Base-by-base conservation (phyloP, 2,888 invertebrate species). In the Baccha elongata region DNA sequence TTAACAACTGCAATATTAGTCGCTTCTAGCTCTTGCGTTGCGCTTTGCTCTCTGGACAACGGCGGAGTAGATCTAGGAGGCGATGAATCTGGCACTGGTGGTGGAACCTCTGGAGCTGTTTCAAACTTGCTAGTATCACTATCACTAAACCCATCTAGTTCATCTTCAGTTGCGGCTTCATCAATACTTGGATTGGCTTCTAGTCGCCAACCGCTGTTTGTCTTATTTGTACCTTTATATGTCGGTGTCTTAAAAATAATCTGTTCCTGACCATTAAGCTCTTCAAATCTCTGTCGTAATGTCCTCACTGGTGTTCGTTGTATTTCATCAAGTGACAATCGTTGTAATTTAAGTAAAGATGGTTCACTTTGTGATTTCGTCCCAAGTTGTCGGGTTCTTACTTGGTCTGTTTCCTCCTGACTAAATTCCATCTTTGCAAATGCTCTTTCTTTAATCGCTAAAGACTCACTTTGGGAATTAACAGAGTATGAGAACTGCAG, bases 151-250 rank as follows among this genome's bases (percentile, higher is more conserved):
- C 87, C 87, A 37, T 90, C 90, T 7, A 89, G 88, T 55, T 90
- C 90, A 84, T 90, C 90, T 69, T 90, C 90, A 4, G 90, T 89
- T 10, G 87, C 89, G 71, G 87, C 88, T 74, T 90, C 90, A 64
- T 87, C 86, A 7, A 89, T 89, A 81, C 88, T 88, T 3, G 74
- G 72, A 8, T 73, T 64, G 29, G 35, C 48, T 2, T 78, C 73
- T 0, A 42, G n/a, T 4, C 72, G 78, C 55, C 64, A 78, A 1
- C 46, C 75, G 26, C 26, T 50, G 0, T 62, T 11, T 3, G 68
- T 1, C 3, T 35, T 19, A 23, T 60, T 65, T 53, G 81, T 17
- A 6, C 10, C 19, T 23, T 67, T 83, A 37, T 74, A 85, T 62
- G 84, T 80, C 5, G 84, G 76, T 2, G 84, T 86, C 46, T 87